A percentile compares a stretch with the other conserved stretches of the same genome.
phyloP scores from a whole-genome alignment of 1,140 invertebrate genomes.

The Drosophila setifemur region DNA sequence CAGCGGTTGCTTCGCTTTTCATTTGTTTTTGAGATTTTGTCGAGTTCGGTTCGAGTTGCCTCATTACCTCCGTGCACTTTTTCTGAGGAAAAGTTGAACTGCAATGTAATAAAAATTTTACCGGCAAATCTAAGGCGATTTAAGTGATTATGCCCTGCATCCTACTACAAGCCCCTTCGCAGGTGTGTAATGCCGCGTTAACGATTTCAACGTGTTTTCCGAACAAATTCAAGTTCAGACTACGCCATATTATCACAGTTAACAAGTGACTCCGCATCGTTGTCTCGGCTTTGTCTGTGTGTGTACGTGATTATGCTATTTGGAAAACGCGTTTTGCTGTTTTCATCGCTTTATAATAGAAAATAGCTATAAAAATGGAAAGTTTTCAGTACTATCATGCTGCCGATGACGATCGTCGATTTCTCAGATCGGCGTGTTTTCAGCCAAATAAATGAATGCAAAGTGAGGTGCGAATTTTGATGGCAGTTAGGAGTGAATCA shows the following conservation, averaged over 20 bases:
- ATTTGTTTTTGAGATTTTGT: conserved; percentile 21
- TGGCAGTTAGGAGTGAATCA: conserved; percentile 51
- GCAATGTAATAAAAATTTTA: conserved; percentile 13
- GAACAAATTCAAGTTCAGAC: conserved; percentile 65
- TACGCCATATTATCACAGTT: conserved; percentile 52
- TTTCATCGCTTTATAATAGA: conserved; percentile 35
- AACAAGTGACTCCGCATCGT: conserved; percentile 23
- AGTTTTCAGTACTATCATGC: conserved; percentile 44
- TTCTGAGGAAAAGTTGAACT: conserved; percentile 31
- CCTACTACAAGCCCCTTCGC: neutral
- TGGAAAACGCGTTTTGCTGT: conserved; percentile 62
- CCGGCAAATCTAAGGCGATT: conserved; percentile 23
- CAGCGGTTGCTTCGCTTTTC: conserved; percentile 6
- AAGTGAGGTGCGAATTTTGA: conserved; percentile 71
- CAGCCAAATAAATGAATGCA: conserved; percentile 26
- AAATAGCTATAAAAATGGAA: conserved; percentile 57
- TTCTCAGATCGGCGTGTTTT: conserved; percentile 14
- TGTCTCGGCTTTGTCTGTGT: neutral
- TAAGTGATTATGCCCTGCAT: no score
- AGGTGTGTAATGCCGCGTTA: conserved; percentile 19
- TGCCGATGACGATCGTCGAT: conserved; percentile 51
- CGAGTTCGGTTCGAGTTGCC: neutral
- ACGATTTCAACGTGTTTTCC: conserved; percentile 9
- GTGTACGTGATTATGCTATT: conserved; percentile 27
- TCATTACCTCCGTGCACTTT: neutral